phyloP scores from a whole-genome alignment of 1,140 invertebrate genomes.

The Rhopalosiphum maidis region DNA sequence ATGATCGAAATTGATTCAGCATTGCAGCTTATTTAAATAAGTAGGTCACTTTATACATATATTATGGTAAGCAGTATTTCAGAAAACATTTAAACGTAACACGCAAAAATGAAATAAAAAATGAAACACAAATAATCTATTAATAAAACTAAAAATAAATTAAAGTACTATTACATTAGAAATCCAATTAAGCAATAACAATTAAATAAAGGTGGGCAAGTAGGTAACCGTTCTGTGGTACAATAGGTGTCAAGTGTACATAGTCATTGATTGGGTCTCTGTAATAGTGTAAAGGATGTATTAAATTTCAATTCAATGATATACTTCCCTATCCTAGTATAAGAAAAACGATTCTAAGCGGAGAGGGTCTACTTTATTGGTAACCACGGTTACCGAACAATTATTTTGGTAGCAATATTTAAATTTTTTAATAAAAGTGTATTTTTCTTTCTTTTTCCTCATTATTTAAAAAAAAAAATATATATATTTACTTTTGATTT shows the following conservation, averaged over 20 bases:
- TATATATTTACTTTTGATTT: background rate
- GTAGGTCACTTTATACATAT: background rate
- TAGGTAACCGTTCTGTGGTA: too few relatives aligned
- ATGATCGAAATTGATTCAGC: too few relatives aligned
- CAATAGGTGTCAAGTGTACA: background rate
- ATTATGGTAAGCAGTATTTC: background rate
- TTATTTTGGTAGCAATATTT: background rate
- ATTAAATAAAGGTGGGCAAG: background rate
- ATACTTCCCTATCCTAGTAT: background rate
- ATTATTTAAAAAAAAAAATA: background rate
- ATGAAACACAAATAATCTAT: background rate
- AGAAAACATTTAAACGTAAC: conserved; percentile 26
- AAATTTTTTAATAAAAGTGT: background rate
- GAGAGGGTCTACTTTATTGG: background rate
- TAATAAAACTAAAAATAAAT: background rate
- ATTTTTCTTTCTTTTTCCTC: background rate
- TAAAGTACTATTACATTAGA: background rate
- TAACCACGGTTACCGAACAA: background rate
- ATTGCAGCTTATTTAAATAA: background rate
- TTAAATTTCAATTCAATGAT: background rate
- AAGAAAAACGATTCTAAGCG: background rate
- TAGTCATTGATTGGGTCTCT: background rate
- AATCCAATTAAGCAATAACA: background rate
- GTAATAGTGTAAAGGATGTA: background rate
- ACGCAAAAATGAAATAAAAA: conserved; percentile 44